These are phyloP conservation scores for Zootoca vivipara DNA, from an alignment of 2,113 vertebrate species.

Conservation along the genomic window DNA sequence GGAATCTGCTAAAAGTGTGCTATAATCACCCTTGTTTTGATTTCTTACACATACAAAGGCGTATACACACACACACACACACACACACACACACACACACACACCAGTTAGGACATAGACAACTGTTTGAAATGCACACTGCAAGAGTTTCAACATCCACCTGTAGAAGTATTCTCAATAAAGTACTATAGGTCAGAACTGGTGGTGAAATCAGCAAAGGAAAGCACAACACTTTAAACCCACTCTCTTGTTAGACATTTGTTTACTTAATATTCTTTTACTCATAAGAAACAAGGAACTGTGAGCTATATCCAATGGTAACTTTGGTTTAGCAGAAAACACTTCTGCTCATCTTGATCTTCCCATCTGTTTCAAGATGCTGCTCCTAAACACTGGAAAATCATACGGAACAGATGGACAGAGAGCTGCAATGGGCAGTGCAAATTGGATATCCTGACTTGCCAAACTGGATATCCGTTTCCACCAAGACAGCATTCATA, in stretches of 20 bases:
- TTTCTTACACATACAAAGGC: not conserved
- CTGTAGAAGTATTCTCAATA: not conserved
- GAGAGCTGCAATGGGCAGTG: no score
- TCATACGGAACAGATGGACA: no score
- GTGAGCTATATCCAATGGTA: not conserved
- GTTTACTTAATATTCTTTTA: not conserved
- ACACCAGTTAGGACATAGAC: not conserved
- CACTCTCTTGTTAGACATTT: not conserved
- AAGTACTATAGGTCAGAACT: not conserved
- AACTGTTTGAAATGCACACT: not conserved
- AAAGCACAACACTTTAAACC: not conserved
- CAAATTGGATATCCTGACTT: no score
- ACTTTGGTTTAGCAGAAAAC: no score
- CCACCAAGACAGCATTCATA: no score
- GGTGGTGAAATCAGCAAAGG: not conserved
- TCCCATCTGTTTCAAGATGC: no score
- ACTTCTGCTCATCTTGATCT: no score
- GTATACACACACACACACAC: no score
- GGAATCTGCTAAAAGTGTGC: not conserved
- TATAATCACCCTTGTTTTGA: not conserved
- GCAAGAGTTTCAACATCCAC: not conserved
- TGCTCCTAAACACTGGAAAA: no score
- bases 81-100: not conserved
- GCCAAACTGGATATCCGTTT: no score
- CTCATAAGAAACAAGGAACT: not conserved